Percentiles rank a stretch among this genome's conserved stretches.
Conservation (phyloP, 2,888 invertebrate genomes). For the Anticlea derivata region DNA sequence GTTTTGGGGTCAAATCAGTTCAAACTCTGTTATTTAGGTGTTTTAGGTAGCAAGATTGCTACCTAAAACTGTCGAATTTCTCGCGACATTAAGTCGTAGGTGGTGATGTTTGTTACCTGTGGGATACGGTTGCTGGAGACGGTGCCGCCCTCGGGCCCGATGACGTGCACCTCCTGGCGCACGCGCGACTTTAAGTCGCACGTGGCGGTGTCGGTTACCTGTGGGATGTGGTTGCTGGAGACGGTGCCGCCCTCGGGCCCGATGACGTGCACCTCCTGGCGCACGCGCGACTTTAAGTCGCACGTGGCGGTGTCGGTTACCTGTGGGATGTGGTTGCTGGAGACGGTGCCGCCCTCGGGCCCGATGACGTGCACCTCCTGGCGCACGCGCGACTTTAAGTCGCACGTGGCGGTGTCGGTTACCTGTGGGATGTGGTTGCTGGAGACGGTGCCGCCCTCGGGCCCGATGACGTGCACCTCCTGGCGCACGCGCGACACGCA, state of each 20-base stretch:
- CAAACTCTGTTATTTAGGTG: too few relatives aligned
- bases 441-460: constrained; percentile 98
- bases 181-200: too few relatives aligned
- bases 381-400: constrained; percentile 57
- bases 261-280: constrained; percentile 98
- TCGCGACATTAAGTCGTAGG: too few relatives aligned
- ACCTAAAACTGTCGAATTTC: too few relatives aligned
- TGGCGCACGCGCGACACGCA: constrained; percentile 97
- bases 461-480: constrained; percentile 98
- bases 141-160: constrained; percentile 98
- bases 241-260: constrained; percentile 99
- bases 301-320: constrained; percentile 6
- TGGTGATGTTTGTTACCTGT: too few relatives aligned
- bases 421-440: constrained; percentile 94
- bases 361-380: constrained; percentile 99
- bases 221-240: constrained; percentile 95
- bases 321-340: constrained; percentile 95
- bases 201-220: too few relatives aligned
- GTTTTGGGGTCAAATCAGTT: too few relatives aligned
- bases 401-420: neutral
- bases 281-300: constrained; percentile 68
- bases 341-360: constrained; percentile 98
- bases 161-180: constrained; percentile 97
- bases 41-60: too few relatives aligned
- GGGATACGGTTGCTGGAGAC: constrained; percentile 96